A percentile compares a stretch with the other conserved stretches of the same genome.
phyloP scores from a whole-genome alignment of 2,888 invertebrate genomes.

The Heliconius erato region DNA sequence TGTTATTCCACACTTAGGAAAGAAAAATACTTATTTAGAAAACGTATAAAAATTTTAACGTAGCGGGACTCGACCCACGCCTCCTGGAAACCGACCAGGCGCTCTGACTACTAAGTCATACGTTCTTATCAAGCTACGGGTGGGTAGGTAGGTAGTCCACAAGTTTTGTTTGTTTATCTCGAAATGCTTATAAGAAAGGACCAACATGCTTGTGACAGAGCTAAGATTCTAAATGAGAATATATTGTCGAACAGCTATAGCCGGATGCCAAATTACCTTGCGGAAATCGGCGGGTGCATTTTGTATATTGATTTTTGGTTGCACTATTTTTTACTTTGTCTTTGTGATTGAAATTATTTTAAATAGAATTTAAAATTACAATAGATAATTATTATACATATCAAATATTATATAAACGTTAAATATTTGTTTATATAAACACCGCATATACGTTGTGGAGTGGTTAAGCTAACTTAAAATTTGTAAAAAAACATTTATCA shows the following conservation, averaged over 20 bases:
- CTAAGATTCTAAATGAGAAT: slow-evolving; percentile 61
- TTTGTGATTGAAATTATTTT: slow-evolving; percentile 63
- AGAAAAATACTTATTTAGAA: too few relatives aligned
- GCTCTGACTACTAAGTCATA: too few relatives aligned
- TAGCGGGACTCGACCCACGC: too few relatives aligned
- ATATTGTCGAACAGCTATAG: slow-evolving; percentile 68
- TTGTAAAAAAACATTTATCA: too few relatives aligned
- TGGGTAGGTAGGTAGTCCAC: too few relatives aligned
- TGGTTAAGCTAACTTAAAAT: too few relatives aligned
- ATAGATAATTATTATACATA: not conserved
- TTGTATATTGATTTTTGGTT: slow-evolving; percentile 69
- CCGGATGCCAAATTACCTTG: slow-evolving; percentile 70
- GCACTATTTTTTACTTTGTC: slow-evolving; percentile 59
- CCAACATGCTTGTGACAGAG: slow-evolving; percentile 35
- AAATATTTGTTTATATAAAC: too few relatives aligned
- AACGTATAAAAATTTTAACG: too few relatives aligned
- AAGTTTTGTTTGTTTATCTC: slow-evolving; percentile 60
- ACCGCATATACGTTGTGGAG: too few relatives aligned
- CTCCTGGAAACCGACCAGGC: too few relatives aligned
- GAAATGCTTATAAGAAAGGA: slow-evolving; percentile 71
- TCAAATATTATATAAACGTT: not conserved
- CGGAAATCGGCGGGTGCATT: slow-evolving; percentile 65
- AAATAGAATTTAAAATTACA: not conserved
- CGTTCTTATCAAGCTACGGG: too few relatives aligned
- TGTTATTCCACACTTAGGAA: too few relatives aligned